These are phyloP conservation scores for Leptarthrus brevirostris DNA, from an alignment of 2,888 invertebrate species.

Conservation along the genomic window DNA sequence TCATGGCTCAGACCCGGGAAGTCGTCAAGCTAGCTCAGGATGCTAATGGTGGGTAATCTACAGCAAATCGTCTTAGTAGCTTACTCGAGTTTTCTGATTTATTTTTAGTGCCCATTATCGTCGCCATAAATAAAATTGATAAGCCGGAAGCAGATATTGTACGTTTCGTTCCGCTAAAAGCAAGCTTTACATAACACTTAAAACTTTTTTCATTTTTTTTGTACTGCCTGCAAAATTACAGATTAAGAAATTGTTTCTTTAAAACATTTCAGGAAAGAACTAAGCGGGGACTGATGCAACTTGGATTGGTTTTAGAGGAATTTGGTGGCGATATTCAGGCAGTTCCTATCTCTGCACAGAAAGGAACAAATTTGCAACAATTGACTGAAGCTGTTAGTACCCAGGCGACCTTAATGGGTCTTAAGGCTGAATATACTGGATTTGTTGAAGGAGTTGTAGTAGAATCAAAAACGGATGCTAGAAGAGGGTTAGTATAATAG, in stretches of 20 bases:
- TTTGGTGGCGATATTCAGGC: constrained; percentile 93
- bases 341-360: constrained; percentile 91
- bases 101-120: constrained; percentile 88
- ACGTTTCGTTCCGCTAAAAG: constrained; percentile 64
- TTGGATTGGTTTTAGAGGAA: constrained; percentile 86
- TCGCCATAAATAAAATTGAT: constrained; percentile 99
- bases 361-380: constrained; percentile 79
- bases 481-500: constrained; percentile 71
- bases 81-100: constrained; percentile 44
- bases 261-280: constrained; percentile 73
- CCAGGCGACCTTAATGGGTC: constrained; percentile 88
- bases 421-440: constrained; percentile 85
- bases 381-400: constrained; percentile 85
- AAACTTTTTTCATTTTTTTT: constrained; percentile 2
- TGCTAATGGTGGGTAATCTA: constrained; percentile 71
- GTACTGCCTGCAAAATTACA: neutral
- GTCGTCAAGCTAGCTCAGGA: constrained; percentile 87
- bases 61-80: constrained; percentile 11
- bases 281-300: constrained; percentile 78
- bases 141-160: constrained; percentile 90
- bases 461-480: constrained; percentile 80
- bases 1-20: constrained; percentile 97
- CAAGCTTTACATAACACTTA: neutral
- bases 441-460: constrained; percentile 90
- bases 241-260: neutral